phyloP scores from a whole-genome alignment of 1,140 invertebrate genomes.

The Drosophila arawakana region DNA sequence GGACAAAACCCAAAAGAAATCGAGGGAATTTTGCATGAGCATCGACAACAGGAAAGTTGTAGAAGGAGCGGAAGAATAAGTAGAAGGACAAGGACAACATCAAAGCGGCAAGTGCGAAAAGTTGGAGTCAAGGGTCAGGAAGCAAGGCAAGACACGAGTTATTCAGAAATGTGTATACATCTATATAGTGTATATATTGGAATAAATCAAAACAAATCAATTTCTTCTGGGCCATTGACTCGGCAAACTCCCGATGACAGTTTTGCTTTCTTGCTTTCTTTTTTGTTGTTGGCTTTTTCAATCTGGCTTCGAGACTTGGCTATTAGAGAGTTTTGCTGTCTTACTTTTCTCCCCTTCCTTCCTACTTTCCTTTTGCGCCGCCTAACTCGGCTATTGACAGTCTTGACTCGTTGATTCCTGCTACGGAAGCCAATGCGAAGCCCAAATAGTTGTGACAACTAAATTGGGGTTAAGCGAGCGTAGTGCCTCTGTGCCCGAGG shows the following conservation, averaged over 20 bases:
- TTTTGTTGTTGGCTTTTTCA: not conserved
- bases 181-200: conserved; percentile 20
- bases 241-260: conserved; percentile 52
- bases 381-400: conserved; percentile 25
- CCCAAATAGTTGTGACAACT: conserved; percentile 53
- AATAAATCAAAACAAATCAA: conserved; percentile 72
- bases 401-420: conserved; percentile 2
- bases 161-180: not conserved
- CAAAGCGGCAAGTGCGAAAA: conserved; percentile 34
- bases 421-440: not conserved
- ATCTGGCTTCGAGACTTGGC: conserved; percentile 18
- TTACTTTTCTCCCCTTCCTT: not conserved
- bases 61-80: not conserved
- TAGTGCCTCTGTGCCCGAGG: not conserved
- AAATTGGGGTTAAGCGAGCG: conserved; percentile 55
- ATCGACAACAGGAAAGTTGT: conserved; percentile 10
- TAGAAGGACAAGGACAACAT: conserved; percentile 14
- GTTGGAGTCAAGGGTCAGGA: not conserved
- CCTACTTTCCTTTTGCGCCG: too few species aligned
- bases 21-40: conserved; percentile 51
- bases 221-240: conserved; percentile 65
- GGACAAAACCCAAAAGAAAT: conserved; percentile 20
- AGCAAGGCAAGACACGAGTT: not conserved
- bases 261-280: conserved; percentile 25
- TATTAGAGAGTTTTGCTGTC: not conserved